Evolutionary conservation across 2,888 invertebrate species (phyloP).

Genomic region (Platerodrilus igneus): DNA sequence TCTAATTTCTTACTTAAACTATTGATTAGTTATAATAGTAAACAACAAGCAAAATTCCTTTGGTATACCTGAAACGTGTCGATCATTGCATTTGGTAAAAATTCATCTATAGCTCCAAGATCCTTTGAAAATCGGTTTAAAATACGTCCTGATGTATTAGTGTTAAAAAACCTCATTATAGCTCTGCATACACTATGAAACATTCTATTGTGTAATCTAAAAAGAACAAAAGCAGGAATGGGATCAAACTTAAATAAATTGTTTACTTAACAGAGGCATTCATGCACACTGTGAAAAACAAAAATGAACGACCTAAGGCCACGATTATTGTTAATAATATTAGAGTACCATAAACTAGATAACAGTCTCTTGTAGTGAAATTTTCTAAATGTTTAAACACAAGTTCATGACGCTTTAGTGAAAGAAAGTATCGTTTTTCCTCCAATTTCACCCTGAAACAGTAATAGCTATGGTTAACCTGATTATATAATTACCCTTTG

Average conservation of each 20-base stretch:
- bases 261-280: constrained; percentile 51
- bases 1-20: too few relatives aligned
- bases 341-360: constrained; percentile 46
- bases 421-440: constrained; percentile 23
- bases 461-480: constrained; percentile 1
- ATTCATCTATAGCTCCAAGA: constrained; percentile 55
- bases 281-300: constrained; percentile 61
- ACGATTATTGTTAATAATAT: constrained; percentile 45
- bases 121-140: constrained; percentile 71
- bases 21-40: too few relatives aligned
- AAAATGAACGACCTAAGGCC: constrained; percentile 47
- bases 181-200: constrained; percentile 63
- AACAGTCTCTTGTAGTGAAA: constrained; percentile 37
- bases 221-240: constrained; percentile 45
- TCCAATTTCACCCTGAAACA: constrained; percentile 35
- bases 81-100: constrained; percentile 49
- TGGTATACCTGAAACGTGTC: constrained; percentile 48
- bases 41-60: too few relatives aligned
- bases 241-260: background rate
- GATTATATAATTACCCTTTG: constrained; percentile 3
- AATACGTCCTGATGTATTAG: constrained; percentile 65
- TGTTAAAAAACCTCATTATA: constrained; percentile 72
- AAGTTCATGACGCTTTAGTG: constrained; percentile 16
- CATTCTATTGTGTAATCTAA: constrained; percentile 68
- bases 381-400: constrained; percentile 22